phyloP scores from a whole-genome alignment of 2,888 invertebrate species.

The Villa cingulata region DNA sequence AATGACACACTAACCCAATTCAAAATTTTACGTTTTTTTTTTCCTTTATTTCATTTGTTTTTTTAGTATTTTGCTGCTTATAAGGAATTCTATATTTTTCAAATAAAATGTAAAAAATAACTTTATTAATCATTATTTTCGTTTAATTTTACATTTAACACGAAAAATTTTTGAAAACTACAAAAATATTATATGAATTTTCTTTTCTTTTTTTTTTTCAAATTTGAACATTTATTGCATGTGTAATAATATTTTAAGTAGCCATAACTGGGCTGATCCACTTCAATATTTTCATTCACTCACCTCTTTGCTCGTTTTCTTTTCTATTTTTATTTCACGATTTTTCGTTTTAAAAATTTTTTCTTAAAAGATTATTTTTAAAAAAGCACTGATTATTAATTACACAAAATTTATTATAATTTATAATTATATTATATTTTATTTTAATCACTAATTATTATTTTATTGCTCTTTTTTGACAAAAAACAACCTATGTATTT shows the following conservation, averaged over 20 bases:
- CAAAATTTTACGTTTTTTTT: not conserved
- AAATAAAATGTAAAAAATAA: too few relatives aligned
- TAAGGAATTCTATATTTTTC: too few relatives aligned
- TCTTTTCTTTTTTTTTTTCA: too few relatives aligned
- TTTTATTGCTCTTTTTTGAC: conserved; percentile 2
- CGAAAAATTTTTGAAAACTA: not conserved
- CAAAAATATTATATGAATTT: not conserved
- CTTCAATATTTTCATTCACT: conserved; percentile 2
- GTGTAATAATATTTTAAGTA: not conserved
- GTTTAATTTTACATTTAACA: not conserved
- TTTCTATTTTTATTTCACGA: not conserved
- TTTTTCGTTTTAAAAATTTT: conserved; percentile 2
- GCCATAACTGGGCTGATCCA: not conserved
- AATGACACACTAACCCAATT: conserved; percentile 7
- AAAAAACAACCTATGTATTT: conserved; percentile 11
- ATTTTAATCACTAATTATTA: not conserved
- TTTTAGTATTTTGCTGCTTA: too few relatives aligned
- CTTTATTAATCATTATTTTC: too few relatives aligned
- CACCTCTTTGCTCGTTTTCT: not conserved
- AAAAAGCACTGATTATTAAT: too few relatives aligned
- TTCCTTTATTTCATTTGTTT: too few relatives aligned
- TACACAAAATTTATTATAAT: too few relatives aligned
- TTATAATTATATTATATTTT: not conserved
- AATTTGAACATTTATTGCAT: too few relatives aligned
- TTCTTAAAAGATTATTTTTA: too few relatives aligned